phyloP scores from a whole-genome alignment of 2,797 vertebrate species.

The Amblyraja radiata region DNA sequence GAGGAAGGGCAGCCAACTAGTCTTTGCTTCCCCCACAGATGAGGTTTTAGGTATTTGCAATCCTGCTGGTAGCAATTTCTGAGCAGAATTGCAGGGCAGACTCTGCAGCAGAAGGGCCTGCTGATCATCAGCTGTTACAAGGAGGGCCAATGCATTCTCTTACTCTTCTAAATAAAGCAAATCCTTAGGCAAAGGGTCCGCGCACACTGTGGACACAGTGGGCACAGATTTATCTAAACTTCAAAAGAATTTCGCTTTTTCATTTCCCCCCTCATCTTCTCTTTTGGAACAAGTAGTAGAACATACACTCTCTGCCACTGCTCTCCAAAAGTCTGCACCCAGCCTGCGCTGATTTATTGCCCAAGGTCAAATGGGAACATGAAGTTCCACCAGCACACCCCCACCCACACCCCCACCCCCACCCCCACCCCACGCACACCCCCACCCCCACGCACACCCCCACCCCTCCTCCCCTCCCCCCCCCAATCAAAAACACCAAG shows the following conservation, averaged over 20 bases:
- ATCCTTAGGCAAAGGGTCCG: neutral
- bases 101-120: slow-evolving; percentile 17
- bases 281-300: neutral
- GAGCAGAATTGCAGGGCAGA: neutral
- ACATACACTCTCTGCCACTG: neutral
- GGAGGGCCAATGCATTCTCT: neutral
- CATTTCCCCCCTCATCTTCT: neutral
- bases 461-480: too few relatives aligned
- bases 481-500: neutral
- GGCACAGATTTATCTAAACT: neutral
- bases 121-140: slow-evolving; percentile 7
- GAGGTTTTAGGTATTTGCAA: neutral
- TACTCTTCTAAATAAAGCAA: neutral
- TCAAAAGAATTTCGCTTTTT: neutral
- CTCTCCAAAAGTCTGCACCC: neutral
- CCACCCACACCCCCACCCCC: neutral
- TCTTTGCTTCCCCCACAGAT: too few relatives aligned
- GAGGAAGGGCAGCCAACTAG: neutral
- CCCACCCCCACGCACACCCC: too few relatives aligned
- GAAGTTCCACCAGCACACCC: neutral
- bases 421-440: too few relatives aligned
- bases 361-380: neutral
- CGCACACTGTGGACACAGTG: neutral
- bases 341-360: neutral
- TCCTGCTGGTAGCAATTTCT: neutral